phyloP scores from a whole-genome alignment of 2,797 vertebrate genomes.

The Helicolenus hilgendorfi region DNA sequence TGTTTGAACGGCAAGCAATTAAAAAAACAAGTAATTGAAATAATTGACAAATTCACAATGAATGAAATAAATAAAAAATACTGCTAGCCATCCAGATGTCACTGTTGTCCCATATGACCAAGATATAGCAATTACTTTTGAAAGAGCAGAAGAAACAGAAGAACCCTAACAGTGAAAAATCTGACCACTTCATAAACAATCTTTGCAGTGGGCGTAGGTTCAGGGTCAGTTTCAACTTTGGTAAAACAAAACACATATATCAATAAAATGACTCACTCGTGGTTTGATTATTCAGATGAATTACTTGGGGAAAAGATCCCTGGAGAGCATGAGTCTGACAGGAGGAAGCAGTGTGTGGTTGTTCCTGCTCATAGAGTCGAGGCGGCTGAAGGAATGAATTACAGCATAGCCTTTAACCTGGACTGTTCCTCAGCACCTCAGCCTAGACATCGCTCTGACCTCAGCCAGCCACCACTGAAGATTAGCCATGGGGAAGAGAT shows the following conservation, averaged over 20 bases:
- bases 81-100: neutral
- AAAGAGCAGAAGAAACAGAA: neutral
- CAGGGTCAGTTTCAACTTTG: conserved; percentile 35
- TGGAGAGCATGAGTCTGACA: conserved; percentile 20
- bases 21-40: neutral
- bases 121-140: neutral
- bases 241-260: conserved; percentile 48
- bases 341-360: conserved; percentile 36
- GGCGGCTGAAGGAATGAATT: conserved; percentile 55
- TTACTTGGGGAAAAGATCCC: conserved; percentile 22
- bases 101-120: neutral
- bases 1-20: neutral
- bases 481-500: conserved; percentile 58
- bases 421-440: conserved; percentile 39
- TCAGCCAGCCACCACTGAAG: conserved; percentile 44
- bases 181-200: neutral
- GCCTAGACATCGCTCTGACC: conserved; percentile 62
- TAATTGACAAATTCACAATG: neutral
- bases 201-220: neutral
- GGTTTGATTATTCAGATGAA: conserved; percentile 44
- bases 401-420: conserved; percentile 61
- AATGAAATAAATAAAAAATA: neutral
- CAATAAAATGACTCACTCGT: conserved; percentile 62
- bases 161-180: neutral
- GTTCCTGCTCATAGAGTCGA: conserved; percentile 34